Evolutionary conservation across 2,888 invertebrate genomes (phyloP).

Genomic region (Nomada ruficornis): DNA sequence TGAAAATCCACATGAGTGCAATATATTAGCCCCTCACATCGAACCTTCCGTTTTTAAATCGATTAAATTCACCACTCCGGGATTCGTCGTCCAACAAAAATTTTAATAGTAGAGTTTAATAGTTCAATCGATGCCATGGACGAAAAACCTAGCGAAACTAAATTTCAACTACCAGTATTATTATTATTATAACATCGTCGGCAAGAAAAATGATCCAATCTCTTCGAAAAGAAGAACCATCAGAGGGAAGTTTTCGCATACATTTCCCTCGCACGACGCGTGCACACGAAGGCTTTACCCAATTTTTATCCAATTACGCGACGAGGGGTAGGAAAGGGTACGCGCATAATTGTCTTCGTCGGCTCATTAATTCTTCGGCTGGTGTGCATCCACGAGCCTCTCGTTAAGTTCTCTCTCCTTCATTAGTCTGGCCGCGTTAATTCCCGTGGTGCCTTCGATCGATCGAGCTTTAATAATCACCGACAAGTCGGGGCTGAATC

Average conservation of each 20-base stretch:
- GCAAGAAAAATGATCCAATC: too few relatives aligned
- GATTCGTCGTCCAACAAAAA: too few relatives aligned
- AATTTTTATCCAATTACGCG: constrained; percentile 35
- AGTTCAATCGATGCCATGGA: too few relatives aligned
- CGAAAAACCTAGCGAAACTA: too few relatives aligned
- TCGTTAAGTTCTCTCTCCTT: constrained; percentile 47
- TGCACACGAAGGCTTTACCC: constrained; percentile 7
- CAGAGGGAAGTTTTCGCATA: constrained; percentile 10
- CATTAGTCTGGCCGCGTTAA: constrained; percentile 46
- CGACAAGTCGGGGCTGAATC: not conserved
- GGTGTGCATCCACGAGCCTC: constrained; percentile 39
- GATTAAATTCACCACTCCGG: too few relatives aligned
- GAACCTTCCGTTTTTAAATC: too few relatives aligned
- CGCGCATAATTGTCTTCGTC: constrained; percentile 40
- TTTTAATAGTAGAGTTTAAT: too few relatives aligned
- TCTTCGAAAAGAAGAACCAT: too few relatives aligned
- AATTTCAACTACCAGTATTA: too few relatives aligned
- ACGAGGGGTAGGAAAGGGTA: not conserved
- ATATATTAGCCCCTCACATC: too few relatives aligned
- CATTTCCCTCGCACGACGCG: not conserved
- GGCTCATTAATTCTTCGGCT: constrained; percentile 50
- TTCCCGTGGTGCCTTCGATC: constrained; percentile 19
- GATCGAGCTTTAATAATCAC: constrained; percentile 23
- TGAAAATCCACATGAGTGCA: too few relatives aligned
- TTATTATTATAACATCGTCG: not conserved